Conservation (phyloP, 2,113 vertebrate species). For the Empidonax alnorum region DNA sequence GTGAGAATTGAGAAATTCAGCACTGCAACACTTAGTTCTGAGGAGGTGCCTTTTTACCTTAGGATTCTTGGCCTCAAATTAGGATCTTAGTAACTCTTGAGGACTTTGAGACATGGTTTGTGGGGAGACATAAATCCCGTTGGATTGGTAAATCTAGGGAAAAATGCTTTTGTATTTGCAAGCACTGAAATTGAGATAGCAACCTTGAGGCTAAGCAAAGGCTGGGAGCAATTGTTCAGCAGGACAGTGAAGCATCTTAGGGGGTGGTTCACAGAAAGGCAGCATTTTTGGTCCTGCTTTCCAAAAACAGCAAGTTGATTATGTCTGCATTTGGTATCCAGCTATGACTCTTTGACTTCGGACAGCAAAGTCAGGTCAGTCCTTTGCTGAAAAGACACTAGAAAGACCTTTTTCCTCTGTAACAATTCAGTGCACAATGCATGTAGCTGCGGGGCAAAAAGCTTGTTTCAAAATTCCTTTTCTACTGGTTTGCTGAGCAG, state of each 20-base stretch:
- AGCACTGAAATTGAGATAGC: background rate
- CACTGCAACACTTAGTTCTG: background rate
- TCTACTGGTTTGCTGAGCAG: background rate
- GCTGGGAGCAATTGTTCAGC: background rate
- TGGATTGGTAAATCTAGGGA: background rate
- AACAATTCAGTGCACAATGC: background rate
- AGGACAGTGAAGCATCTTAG: background rate
- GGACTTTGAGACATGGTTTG: background rate
- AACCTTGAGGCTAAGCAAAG: background rate
- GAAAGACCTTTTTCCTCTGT: background rate
- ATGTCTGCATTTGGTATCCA: background rate
- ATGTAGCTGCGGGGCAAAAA: background rate
- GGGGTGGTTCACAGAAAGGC: background rate
- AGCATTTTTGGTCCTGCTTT: background rate
- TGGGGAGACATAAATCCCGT: background rate
- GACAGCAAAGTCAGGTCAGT: background rate
- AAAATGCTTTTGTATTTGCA: background rate
- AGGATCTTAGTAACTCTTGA: background rate
- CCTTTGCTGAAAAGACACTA: background rate
- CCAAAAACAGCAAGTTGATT: background rate
- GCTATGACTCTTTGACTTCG: background rate
- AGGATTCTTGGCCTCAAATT: background rate
- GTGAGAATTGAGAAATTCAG: background rate
- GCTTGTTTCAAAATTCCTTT: background rate
- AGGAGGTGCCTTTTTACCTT: background rate